These are phyloP conservation scores for Alfaro cultratus DNA, from an alignment of 2,797 vertebrate species.

Conservation along the genomic window DNA sequence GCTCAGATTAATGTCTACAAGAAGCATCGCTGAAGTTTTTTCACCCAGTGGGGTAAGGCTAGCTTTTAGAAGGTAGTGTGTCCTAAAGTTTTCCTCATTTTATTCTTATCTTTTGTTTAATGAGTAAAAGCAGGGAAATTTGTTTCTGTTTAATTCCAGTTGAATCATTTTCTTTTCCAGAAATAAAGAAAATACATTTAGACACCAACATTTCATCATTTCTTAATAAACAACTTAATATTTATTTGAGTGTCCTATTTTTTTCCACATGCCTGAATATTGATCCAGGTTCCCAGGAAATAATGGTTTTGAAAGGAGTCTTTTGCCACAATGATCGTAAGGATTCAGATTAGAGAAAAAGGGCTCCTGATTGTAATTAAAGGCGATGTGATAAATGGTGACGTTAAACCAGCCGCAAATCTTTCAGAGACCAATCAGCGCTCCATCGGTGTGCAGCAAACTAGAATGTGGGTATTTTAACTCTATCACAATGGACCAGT, in stretches of 20 bases:
- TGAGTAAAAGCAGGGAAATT: background rate
- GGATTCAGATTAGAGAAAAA: slow-evolving; percentile 69
- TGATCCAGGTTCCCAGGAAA: slow-evolving; percentile 51
- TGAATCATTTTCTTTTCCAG: background rate
- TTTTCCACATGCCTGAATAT: slow-evolving; percentile 21
- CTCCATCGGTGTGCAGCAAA: slow-evolving; percentile 38
- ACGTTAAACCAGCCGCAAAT: slow-evolving; percentile 51
- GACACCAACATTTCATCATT: background rate
- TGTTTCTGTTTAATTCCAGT: background rate
- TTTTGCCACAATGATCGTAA: slow-evolving; percentile 56
- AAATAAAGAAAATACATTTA: background rate
- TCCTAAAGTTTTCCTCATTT: background rate
- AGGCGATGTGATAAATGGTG: slow-evolving; percentile 63
- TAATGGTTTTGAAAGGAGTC: slow-evolving; percentile 34
- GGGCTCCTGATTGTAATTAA: slow-evolving; percentile 71
- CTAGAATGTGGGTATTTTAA: slow-evolving; percentile 54
- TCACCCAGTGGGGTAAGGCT: background rate
- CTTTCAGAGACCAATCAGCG: slow-evolving; percentile 46
- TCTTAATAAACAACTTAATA: background rate
- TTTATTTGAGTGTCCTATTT: background rate
- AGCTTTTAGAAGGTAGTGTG: background rate
- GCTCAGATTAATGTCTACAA: background rate
- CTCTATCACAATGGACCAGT: slow-evolving; percentile 40
- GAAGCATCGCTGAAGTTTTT: background rate
- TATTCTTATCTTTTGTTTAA: background rate